Evolutionary conservation across 2,888 invertebrate species (phyloP).

Genomic region (Eristalis arbustorum): DNA sequence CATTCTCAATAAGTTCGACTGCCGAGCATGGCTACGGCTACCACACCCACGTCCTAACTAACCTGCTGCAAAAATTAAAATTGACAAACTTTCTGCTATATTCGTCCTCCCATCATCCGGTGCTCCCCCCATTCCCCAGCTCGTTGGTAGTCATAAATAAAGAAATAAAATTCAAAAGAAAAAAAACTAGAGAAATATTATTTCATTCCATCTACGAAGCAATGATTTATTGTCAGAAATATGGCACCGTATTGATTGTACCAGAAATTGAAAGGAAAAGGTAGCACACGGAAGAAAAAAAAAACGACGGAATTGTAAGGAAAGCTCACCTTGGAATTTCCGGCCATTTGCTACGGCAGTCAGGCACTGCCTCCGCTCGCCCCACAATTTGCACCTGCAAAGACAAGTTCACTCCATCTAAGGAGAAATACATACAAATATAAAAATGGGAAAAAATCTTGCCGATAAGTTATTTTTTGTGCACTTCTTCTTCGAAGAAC

Average conservation of each 20-base stretch:
- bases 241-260: slow-evolving; percentile 52
- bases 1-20: background rate
- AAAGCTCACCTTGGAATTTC: slow-evolving; percentile 44
- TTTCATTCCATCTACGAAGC: slow-evolving; percentile 36
- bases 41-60: background rate
- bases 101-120: background rate
- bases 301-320: background rate
- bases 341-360: slow-evolving; percentile 32
- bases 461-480: background rate
- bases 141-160: slow-evolving; percentile 22
- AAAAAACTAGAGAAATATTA: slow-evolving; percentile 12
- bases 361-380: background rate
- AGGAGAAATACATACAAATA: slow-evolving; percentile 7
- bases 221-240: slow-evolving; percentile 45
- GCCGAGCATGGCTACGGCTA: background rate
- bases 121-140: background rate
- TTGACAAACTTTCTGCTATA: slow-evolving; percentile 1
- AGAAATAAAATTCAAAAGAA: slow-evolving; percentile 2
- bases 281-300: no score
- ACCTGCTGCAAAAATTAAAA: slow-evolving; percentile 6
- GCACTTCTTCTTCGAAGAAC: background rate
- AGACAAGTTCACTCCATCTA: slow-evolving; percentile 36
- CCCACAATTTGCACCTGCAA: slow-evolving; percentile 44
- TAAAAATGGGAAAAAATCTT: background rate
- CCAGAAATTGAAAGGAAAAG: slow-evolving; percentile 33